These are phyloP conservation scores for Mungos mungo DNA, from an alignment of 2,113 vertebrate genomes.

Conservation along the genomic window DNA sequence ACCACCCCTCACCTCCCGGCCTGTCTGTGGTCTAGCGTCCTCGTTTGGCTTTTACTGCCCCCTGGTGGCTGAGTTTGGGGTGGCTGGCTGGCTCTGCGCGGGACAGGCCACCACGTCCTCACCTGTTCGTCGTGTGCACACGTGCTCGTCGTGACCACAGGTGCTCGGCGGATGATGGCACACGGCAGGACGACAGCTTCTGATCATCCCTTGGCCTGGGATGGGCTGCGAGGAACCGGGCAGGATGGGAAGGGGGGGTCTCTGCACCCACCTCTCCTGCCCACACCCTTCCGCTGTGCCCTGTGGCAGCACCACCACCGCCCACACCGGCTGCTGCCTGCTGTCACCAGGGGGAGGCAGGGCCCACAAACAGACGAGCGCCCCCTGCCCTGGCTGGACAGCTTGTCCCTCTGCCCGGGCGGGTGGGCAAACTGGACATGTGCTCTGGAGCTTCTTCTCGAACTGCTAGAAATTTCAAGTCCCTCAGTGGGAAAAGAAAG, in stretches of 20 bases:
- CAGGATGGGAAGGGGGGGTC: neutral
- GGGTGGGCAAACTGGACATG: no score
- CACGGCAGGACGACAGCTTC: no score
- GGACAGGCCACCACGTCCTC: fast-evolving
- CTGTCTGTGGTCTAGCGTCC: neutral
- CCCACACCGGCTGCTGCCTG: neutral
- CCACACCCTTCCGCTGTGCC: no score
- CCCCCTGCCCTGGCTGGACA: no score
- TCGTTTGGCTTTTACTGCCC: constrained; percentile 62
- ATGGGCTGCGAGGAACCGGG: neutral
- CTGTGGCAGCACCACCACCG: no score
- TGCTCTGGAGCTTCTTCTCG: neutral
- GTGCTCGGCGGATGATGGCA: neutral
- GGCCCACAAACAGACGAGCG: neutral
- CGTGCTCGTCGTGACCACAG: neutral
- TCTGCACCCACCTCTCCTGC: neutral
- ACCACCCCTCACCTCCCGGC: fast-evolving
- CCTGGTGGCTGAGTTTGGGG: constrained; percentile 58
- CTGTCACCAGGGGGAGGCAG: neutral
- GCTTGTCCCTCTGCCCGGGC: neutral
- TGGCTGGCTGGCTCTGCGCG: no score
- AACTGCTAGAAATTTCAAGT: neutral
- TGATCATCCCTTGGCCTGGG: neutral
- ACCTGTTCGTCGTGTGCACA: neutral
- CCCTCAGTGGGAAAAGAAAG: neutral